These are phyloP conservation scores for Callyntrura guangdongensis DNA, from an alignment of 2,888 invertebrate genomes.

Conservation along the genomic window DNA sequence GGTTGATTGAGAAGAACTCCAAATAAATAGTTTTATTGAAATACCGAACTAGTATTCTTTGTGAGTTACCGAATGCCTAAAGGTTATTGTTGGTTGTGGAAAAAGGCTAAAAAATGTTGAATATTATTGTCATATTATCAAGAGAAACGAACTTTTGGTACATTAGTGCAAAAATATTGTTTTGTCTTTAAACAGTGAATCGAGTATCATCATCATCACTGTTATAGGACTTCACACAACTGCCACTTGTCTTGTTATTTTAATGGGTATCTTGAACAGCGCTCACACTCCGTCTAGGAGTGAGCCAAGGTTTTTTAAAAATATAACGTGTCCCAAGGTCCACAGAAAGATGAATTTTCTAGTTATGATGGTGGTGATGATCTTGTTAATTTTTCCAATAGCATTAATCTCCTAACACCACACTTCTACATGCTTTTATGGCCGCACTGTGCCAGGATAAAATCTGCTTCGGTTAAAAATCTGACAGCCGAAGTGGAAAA, in stretches of 20 bases:
- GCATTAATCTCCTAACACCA: constrained; percentile 44
- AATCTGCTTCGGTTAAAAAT: constrained; percentile 74
- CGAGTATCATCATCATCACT: constrained; percentile 26
- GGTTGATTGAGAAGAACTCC: not conserved
- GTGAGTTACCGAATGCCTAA: no score
- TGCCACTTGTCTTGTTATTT: constrained; percentile 59
- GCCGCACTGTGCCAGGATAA: constrained; percentile 71
- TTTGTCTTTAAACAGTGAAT: constrained; percentile 15
- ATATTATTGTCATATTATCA: constrained; percentile 70
- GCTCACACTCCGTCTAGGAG: constrained; percentile 31
- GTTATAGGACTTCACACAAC: constrained; percentile 10
- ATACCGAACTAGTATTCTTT: constrained; percentile 1
- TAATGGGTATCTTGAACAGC: constrained; percentile 53
- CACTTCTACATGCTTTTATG: constrained; percentile 68
- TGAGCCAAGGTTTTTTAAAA: constrained; percentile 72
- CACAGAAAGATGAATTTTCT: constrained; percentile 45
- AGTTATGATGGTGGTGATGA: constrained; percentile 54
- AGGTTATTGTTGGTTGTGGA: constrained; percentile 26
- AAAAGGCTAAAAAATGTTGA: constrained; percentile 52
- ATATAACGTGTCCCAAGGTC: constrained; percentile 47
- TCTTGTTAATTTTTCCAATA: constrained; percentile 49
- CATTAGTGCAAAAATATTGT: constrained; percentile 12
- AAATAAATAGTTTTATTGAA: not conserved
- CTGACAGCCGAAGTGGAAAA: constrained; percentile 75
- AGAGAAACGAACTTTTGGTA: constrained; percentile 43